Percentiles rank a stretch among this genome's conserved stretches.
Evolutionary conservation across 2,888 invertebrate genomes (phyloP).

Genomic region (Nemapogon koenigi): DNA sequence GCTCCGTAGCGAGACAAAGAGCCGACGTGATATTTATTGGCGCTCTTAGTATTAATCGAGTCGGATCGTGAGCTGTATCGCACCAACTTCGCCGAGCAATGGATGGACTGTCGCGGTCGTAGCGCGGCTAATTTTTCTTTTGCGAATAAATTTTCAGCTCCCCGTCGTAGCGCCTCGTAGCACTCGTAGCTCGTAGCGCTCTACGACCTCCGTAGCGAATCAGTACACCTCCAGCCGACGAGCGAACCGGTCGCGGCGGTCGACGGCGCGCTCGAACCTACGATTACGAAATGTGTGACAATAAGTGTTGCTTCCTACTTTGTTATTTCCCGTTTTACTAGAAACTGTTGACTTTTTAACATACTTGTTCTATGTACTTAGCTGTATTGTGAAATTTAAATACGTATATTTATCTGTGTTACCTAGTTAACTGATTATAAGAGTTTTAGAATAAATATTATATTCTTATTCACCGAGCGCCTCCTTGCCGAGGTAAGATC

Average conservation of each 20-base stretch:
- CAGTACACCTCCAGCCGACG: slow-evolving; percentile 44
- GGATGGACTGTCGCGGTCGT: slow-evolving; percentile 51
- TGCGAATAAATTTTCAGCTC: slow-evolving; percentile 34
- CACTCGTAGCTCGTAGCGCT: slow-evolving; percentile 21
- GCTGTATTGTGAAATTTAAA: too few relatives aligned
- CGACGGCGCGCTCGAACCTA: slow-evolving; percentile 27
- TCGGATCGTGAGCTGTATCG: slow-evolving; percentile 47
- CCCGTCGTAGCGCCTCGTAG: slow-evolving; percentile 11
- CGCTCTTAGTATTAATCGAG: slow-evolving; percentile 62
- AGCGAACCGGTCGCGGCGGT: slow-evolving; percentile 34
- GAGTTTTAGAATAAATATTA: too few relatives aligned
- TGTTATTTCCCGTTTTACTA: too few relatives aligned
- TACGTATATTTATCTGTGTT: too few relatives aligned
- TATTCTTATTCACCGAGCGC: slow-evolving; percentile 1
- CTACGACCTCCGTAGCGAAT: slow-evolving; percentile 20
- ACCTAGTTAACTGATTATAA: too few relatives aligned
- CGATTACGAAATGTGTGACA: slow-evolving; percentile 61
- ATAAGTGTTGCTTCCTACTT: slow-evolving; percentile 62
- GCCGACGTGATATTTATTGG: slow-evolving; percentile 60
- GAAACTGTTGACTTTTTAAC: too few relatives aligned
- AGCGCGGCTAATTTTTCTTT: slow-evolving; percentile 48
- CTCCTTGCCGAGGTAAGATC: slow-evolving; percentile 7
- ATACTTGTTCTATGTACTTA: too few relatives aligned
- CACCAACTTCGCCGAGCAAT: slow-evolving; percentile 27
- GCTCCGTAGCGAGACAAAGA: slow-evolving; percentile 56